phyloP scores from a whole-genome alignment of 1,140 invertebrate genomes.

The Globodera rostochiensis region DNA sequence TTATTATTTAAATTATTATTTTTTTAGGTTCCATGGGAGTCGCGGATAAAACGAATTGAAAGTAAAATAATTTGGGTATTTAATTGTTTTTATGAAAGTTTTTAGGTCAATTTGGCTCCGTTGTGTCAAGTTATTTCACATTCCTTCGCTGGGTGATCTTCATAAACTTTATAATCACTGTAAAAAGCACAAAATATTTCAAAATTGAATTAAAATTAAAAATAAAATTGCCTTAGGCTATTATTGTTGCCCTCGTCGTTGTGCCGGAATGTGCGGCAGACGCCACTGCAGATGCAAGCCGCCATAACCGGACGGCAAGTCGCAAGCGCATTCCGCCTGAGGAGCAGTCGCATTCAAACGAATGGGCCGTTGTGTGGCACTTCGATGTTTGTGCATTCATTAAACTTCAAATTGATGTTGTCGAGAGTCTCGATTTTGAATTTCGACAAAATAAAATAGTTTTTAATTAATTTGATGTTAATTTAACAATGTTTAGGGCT shows the following conservation, averaged over 20 bases:
- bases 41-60: constrained; percentile 92
- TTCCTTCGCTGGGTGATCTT: constrained; percentile 95
- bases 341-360: constrained; percentile 77
- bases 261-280: constrained; percentile 81
- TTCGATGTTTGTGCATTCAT: constrained; percentile 28
- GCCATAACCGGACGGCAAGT: constrained; percentile 46
- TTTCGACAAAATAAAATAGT: too few relatives aligned
- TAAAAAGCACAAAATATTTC: constrained; percentile 53
- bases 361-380: constrained; percentile 69
- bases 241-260: constrained; percentile 84
- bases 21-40: constrained; percentile 79
- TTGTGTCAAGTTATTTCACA: constrained; percentile 94
- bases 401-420: neutral
- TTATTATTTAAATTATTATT: neutral
- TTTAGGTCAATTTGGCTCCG: constrained; percentile 85
- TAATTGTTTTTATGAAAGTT: constrained; percentile 9
- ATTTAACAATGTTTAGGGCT: constrained; percentile 68
- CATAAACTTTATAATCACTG: constrained; percentile 86
- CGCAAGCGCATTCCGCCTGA: constrained; percentile 79
- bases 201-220: constrained; percentile 1
- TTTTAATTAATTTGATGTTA: too few relatives aligned
- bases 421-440: too few relatives aligned
- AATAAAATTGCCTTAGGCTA: constrained; percentile 43
- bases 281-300: constrained; percentile 68
- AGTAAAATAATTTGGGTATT: constrained; percentile 68